Percentiles rank a stretch among this genome's conserved stretches.
Conservation (phyloP, 2,797 vertebrate genomes). For the Lepus oiostolus region DNA sequence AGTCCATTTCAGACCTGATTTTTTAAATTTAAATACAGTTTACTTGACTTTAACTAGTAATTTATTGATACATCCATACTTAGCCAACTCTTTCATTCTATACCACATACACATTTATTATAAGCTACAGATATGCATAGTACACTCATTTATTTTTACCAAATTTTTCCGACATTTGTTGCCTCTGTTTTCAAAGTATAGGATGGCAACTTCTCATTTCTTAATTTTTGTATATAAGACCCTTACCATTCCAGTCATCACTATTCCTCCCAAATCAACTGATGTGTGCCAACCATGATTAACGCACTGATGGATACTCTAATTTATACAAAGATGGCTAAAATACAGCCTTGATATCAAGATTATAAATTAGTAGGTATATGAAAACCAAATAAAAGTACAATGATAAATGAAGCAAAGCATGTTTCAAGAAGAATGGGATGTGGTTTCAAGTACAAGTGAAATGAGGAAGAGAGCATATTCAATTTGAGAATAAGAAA, state of each 20-base stretch:
- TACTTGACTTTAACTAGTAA: neutral
- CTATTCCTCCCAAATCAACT: neutral
- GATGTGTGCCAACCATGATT: neutral
- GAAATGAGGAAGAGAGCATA: neutral
- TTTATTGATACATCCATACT: neutral
- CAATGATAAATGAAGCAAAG: neutral
- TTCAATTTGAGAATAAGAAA: neutral
- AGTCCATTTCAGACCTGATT: neutral
- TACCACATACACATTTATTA: neutral
- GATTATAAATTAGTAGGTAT: neutral
- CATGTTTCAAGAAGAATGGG: neutral
- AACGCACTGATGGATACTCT: neutral
- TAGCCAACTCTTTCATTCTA: neutral
- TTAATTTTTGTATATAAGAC: neutral
- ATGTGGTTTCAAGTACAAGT: neutral
- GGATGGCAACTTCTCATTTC: neutral
- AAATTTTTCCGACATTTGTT: neutral
- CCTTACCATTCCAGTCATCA: neutral
- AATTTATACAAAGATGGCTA: neutral
- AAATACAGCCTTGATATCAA: neutral
- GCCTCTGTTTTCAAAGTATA: neutral
- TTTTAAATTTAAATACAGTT: constrained; percentile 3
- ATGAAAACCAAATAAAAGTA: neutral
- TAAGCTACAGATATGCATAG: neutral
- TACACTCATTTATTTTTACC: neutral